phyloP scores from a whole-genome alignment of 2,888 invertebrate genomes.

The Scaptomyza polygonia region DNA sequence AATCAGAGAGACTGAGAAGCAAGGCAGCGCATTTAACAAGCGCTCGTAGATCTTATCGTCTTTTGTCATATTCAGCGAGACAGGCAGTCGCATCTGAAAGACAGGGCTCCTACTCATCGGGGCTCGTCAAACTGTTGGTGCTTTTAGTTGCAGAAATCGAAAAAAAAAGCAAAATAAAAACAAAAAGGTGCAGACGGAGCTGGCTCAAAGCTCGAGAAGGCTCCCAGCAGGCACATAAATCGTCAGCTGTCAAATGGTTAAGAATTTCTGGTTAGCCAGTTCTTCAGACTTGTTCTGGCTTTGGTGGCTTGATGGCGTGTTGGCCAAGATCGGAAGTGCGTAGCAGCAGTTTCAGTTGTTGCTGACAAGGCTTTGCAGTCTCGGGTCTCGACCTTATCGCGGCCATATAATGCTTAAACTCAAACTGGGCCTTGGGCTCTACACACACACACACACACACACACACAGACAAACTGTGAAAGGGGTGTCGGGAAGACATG shows the following conservation, averaged over 20 bases:
- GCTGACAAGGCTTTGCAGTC: constrained; percentile 16
- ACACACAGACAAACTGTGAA: not conserved
- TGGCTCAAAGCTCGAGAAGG: constrained; percentile 15
- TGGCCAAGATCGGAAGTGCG: constrained; percentile 76
- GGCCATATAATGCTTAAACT: constrained; percentile 61
- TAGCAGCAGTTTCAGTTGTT: constrained; percentile 48
- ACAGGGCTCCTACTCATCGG: constrained; percentile 30
- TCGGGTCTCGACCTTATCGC: constrained; percentile 48
- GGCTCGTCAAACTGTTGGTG: constrained; percentile 44
- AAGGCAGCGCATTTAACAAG: constrained; percentile 62
- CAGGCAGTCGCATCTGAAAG: constrained; percentile 57
- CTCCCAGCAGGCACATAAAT: constrained; percentile 69
- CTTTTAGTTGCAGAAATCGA: constrained; percentile 1
- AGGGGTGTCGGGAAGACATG: constrained; percentile 75
- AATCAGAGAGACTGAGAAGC: constrained; percentile 14
- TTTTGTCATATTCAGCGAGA: constrained; percentile 73
- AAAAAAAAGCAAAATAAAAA: not conserved
- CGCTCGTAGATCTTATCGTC: constrained; percentile 73
- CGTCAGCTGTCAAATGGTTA: constrained; percentile 80
- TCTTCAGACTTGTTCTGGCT: constrained; percentile 26
- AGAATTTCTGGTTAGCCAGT: constrained; percentile 56
- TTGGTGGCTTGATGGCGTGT: constrained; percentile 41
- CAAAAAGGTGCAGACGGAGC: constrained; percentile 31
- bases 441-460: not conserved
- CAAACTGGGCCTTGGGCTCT: constrained; percentile 5